Evolutionary conservation across 2,797 vertebrate species (phyloP), one percentile per base, ranked within the genome.

Genomic region (Chelonia mydas): DNA sequence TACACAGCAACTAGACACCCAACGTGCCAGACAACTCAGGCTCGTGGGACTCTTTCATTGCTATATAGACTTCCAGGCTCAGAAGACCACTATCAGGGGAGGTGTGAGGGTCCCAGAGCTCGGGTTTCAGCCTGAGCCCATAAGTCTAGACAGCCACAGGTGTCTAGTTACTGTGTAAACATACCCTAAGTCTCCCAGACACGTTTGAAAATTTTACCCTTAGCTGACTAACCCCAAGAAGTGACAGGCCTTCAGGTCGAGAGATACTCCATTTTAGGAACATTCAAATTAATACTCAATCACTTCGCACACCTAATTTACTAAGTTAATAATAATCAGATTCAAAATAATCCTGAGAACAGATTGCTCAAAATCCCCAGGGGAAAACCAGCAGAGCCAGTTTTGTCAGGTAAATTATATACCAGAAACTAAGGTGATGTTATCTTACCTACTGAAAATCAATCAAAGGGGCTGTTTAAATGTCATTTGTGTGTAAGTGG

Each of bases 401-500:
- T 53, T 61, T 95, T 90, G 54, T 47, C 90, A 90, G 77, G 68
- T 88, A 95, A 94, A 86, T 96, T 88, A 77, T 86, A 85, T 59
- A 83, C n/a, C 55, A 83, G 91, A 91, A 80, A 89, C 21, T 77
- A 93, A 57, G 17, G 37, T 79, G 81, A 91, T 95, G 87, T 95
- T 96, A 86, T 94, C 87, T 94, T 82, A 77, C 86, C 92, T 82
- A 33, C 80, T 92, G 81, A 81, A 95, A 89, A 81, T 90, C 86
- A 77, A 83, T 92, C 77, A 86, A 11, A 86, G 90, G 59, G 94
- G 17, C 94, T 89, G 65, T 86, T 95, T 93, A 96, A 97, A 93
- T 91, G 92, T 91, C 90, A 92, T 95, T 97, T 96, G 49, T 93
- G 92, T 90, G 86, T 92, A 93, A 96, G 90, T 90, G 88, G 59